Evolutionary conservation across 2,797 vertebrate genomes (phyloP).

Genomic region (Falco novaeseelandiae): DNA sequence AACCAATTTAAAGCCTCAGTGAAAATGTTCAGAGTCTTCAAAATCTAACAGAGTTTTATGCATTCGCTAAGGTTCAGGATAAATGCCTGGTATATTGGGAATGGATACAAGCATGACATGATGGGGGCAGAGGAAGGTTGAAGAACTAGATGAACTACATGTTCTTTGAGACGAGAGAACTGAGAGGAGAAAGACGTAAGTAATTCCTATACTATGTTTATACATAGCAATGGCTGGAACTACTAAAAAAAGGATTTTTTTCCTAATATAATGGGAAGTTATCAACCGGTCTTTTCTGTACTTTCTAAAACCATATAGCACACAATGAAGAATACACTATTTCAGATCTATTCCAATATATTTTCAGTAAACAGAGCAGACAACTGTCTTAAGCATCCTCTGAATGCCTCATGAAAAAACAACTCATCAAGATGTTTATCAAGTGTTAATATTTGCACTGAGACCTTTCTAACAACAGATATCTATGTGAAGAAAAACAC

Average conservation of each 20-base stretch:
- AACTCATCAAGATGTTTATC: not conserved
- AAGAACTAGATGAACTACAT: not conserved
- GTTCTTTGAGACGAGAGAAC: not conserved
- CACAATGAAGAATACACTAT: not conserved
- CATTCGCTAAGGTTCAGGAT: not conserved
- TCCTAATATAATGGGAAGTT: not conserved
- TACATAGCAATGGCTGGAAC: not conserved
- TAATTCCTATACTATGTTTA: not conserved
- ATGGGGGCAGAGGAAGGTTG: not conserved
- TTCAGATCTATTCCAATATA: not conserved
- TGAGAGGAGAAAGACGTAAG: not conserved
- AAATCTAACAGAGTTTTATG: not conserved
- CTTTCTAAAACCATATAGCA: not conserved
- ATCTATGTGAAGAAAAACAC: not conserved
- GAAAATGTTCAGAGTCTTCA: not conserved
- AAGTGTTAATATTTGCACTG: not conserved
- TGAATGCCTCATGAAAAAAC: not conserved
- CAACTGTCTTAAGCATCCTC: not conserved
- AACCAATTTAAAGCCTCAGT: not conserved
- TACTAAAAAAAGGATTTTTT: not conserved
- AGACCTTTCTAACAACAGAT: slow-evolving; percentile 5
- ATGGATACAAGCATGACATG: not conserved
- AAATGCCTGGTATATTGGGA: not conserved
- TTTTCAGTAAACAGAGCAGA: not conserved
- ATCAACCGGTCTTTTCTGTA: not conserved